phyloP scores from a whole-genome alignment of 1,140 invertebrate species.

The roundworm (Caenorhabditis elegans) region WBcel235 BX284604.4:12934001-12934500 shows the following conservation, averaged over 20 bases:
- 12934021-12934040: not conserved
- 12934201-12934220: not conserved
- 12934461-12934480: too few species aligned
- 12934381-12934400: too few species aligned
- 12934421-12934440: too few species aligned
- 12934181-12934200: not conserved
- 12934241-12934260: not conserved
- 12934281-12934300: not conserved
- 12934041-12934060: not conserved
- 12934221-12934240: not conserved
- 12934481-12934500: too few species aligned
- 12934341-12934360: too few species aligned
- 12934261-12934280: not conserved
- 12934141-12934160: not conserved
- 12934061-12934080: not conserved
- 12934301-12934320: too few species aligned
- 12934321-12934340: too few species aligned
- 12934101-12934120: not conserved
- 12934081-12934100: not conserved
- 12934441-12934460: too few species aligned
- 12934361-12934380: too few species aligned
- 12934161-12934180: not conserved
- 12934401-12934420: too few species aligned
- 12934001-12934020: not conserved
- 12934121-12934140: not conserved